Base-by-base conservation (phyloP, 92 coral and sea anemone genomes). In the Heteractis magnifica region DNA sequence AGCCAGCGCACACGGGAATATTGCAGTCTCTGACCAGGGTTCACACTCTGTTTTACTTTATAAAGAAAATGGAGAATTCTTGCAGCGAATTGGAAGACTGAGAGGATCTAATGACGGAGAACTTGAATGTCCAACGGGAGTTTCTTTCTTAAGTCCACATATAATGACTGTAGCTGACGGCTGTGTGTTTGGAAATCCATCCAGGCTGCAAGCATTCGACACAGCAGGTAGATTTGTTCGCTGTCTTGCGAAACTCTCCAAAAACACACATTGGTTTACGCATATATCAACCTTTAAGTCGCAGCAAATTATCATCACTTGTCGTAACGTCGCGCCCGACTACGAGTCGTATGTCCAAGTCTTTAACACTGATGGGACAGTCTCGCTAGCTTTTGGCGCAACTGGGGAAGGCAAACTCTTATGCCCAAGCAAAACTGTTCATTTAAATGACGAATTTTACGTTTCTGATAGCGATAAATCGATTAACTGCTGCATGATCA, bases 401-500 rank as follows among this genome's bases (percentile, higher is more conserved):
- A 83, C 88, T 15, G 89, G 91, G 1, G 87, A 85, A n/a, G 94
- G 94, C 11, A 93, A 90, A 75, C 85, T 93, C 20, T 14, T 81
- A 15, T 83, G 86, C 50, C 97, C 97, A 10, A 78, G 76, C 14
- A 93, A 93, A 87, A 87, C 94, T 23, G 80, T 93, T 49, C 64
- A 64, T 50, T 83, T 83, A 60, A 87, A 86, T 85, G 87, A 85
- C 20, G 91, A 93, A 78, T 93, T 81, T 71, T 93, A 86, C 82
- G 97, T 93, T 13, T 93, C 97, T 0, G 97, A 93, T 78, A 85
- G 89, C 75, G 97, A 93, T 83, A 93, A 90, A 68, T 82, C 80
- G 75, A 87, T 76, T 26, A 93, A 90, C 71, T 83, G 90, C 52
- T 93, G 94, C 60, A 90, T 88, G 94, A 91, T 93, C 19, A 93